Conservation (phyloP, 2,113 vertebrate genomes). For the Scopus umbretta region DNA sequence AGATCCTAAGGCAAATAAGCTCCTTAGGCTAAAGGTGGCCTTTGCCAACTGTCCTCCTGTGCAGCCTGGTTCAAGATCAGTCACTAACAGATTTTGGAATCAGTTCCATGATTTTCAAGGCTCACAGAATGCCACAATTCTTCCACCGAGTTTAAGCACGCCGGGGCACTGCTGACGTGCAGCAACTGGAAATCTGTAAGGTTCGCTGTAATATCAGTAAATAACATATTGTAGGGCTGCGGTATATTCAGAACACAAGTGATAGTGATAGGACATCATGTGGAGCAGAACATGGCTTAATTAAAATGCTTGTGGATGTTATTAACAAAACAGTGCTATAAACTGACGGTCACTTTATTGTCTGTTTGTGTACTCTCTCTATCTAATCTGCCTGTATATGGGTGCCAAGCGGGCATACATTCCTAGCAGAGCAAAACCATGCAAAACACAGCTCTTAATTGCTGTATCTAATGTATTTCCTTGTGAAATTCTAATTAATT, state of each 20-base stretch:
- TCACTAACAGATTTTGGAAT: neutral
- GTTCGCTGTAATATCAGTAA: neutral
- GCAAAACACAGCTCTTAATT: neutral
- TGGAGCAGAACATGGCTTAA: neutral
- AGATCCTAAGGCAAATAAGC: neutral
- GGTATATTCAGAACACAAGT: neutral
- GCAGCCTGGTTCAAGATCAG: neutral
- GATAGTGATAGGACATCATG: neutral
- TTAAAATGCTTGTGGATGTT: neutral
- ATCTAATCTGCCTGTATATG: neutral
- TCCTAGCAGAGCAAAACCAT: neutral
- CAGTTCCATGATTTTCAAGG: neutral
- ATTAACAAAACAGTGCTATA: neutral
- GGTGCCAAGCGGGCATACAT: neutral
- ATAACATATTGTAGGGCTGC: neutral
- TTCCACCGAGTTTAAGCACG: neutral
- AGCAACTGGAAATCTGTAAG: neutral
- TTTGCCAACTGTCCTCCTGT: neutral
- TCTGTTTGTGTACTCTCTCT: neutral
- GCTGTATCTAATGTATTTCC: neutral
- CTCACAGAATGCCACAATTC: neutral
- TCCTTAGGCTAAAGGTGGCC: neutral
- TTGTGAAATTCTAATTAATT: neutral
- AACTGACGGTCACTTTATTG: neutral
- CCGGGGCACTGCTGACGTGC: neutral